Conservation (phyloP, 2,888 invertebrate genomes). For the Thumatha senex region DNA sequence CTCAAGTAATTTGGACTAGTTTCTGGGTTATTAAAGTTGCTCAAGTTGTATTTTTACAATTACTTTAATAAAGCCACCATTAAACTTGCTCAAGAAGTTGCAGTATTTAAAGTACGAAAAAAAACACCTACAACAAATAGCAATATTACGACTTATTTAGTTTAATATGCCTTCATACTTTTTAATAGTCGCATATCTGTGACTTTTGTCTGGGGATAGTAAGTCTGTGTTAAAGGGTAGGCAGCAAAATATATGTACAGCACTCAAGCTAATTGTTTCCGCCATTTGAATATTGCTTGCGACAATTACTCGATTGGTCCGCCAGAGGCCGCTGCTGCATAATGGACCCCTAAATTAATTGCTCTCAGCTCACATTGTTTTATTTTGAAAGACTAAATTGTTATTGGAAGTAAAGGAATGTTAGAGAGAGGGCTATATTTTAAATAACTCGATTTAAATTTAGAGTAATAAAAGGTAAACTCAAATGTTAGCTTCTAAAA, state of each 20-base stretch:
- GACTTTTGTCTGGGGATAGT: conserved; percentile 25
- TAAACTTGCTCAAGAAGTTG: no score
- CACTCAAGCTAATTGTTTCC: conserved; percentile 82
- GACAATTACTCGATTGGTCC: conserved; percentile 82
- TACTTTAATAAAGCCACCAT: no score
- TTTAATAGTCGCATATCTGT: background rate
- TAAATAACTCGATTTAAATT: background rate
- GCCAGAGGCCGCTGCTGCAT: conserved; percentile 55
- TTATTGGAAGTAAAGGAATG: conserved; percentile 32
- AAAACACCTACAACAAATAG: no score
- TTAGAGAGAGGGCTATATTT: background rate
- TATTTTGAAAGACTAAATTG: conserved; percentile 54
- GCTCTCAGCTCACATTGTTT: conserved; percentile 74
- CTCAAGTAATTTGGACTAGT: no score
- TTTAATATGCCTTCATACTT: no score
- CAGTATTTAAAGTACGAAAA: no score
- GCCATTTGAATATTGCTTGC: conserved; percentile 82
- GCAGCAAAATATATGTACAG: conserved; percentile 57
- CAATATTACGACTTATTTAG: no score
- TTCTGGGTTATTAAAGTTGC: no score
- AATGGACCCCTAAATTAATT: conserved; percentile 75
- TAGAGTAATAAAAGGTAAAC: background rate
- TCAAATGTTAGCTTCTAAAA: no score
- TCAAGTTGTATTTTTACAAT: no score
- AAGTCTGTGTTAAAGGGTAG: conserved; percentile 32